Evolutionary conservation across 2,797 vertebrate genomes (phyloP).

Genomic region (Tiaroga cobitis): DNA sequence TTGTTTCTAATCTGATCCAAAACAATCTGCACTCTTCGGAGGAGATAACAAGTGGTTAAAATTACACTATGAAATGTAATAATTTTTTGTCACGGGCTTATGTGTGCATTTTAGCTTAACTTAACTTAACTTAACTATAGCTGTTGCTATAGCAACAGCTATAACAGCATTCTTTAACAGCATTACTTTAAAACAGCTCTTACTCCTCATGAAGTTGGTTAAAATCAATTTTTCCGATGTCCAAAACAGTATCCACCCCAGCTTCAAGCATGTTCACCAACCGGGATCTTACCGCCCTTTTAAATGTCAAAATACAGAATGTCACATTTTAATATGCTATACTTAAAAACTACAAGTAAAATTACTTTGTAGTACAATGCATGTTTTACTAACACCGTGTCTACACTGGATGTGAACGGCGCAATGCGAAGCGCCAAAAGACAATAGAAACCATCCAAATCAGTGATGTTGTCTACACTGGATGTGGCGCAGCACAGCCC

Average conservation of each 20-base stretch:
- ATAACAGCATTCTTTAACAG: too few species aligned
- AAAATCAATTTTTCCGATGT: conserved; percentile 26
- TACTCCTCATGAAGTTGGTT: conserved; percentile 21
- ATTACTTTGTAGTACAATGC: neutral
- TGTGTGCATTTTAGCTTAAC: neutral
- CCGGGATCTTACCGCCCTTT: conserved; percentile 23
- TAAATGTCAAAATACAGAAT: neutral
- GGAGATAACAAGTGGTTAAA: neutral
- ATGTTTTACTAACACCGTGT: neutral
- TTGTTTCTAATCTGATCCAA: conserved; percentile 3
- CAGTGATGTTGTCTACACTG: too few species aligned
- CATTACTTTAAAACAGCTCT: neutral
- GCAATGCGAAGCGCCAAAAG: too few species aligned
- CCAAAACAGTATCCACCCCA: neutral
- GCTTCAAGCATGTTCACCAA: conserved; percentile 16
- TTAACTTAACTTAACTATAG: too few species aligned
- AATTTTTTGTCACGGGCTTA: neutral
- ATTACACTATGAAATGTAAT: neutral
- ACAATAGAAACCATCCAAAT: too few species aligned
- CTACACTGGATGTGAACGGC: too few species aligned
- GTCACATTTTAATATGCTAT: neutral
- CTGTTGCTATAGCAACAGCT: too few species aligned
- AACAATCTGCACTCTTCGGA: neutral
- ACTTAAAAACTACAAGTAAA: neutral
- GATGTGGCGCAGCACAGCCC: too few species aligned